Base-by-base conservation (phyloP, 1,140 invertebrate genomes). In the Neodiprion lecontei region DNA sequence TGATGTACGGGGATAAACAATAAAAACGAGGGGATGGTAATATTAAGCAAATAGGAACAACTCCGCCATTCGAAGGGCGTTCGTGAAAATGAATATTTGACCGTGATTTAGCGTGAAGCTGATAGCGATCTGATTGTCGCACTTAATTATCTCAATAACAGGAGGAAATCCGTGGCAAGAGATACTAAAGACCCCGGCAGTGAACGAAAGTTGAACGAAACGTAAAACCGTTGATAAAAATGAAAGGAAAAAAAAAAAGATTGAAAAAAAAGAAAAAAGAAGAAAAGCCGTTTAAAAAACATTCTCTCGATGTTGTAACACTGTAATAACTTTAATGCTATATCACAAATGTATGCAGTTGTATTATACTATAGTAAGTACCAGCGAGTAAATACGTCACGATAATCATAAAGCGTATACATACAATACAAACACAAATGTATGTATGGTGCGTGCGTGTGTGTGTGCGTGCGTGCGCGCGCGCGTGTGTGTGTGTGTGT, bases 241-340 rank as follows among this genome's bases (percentile, higher is more conserved):
- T 40, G 48, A 72, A 5, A 12, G 17, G 61, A 40, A 66, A n/a
- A 73, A 74, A 68, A 47, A 67, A n/a, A 61, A 40, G 28, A 40
- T 2, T 40, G n/a, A 40, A 40, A 40, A 40, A 40, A 40, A 40
- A 40, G 5, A 69, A 69, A 69, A 40, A 69, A 69, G 9, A 69
- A 69, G 79, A 75, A 61, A 61, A 5, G 11, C n/a, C 53, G 53
- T 61, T 61, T 61, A 61, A 61, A 61, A 83, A 84, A 84, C 78
- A 83, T 82, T 86, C 83, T 40, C 28, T 85, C 79, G 81, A 86
- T 86, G 84, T 86, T 86, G 83, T 84, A 86, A 85, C 79, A 84
- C 80, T 85, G 82, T 86, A 40, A 61, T 61, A 83, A 84, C 75
- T 83, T 81, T 83, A 61, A 83, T 81, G 80, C 81, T 84, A 84